These are phyloP conservation scores for Acrobasis repandana DNA, from an alignment of 2,888 invertebrate species.

Conservation along the genomic window DNA sequence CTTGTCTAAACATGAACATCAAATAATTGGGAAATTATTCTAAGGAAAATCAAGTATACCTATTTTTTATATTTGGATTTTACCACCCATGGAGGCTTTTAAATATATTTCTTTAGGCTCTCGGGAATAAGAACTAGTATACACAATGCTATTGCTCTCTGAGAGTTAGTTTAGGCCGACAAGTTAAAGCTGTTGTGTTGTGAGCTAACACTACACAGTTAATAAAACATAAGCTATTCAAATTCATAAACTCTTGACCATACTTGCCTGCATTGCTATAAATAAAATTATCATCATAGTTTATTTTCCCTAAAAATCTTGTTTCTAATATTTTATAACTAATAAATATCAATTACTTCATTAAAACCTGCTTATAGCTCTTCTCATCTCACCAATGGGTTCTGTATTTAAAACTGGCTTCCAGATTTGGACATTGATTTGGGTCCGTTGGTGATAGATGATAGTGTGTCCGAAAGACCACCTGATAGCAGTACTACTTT, in stretches of 20 bases:
- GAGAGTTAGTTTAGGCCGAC: too few species aligned
- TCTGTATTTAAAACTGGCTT: slow-evolving; percentile 47
- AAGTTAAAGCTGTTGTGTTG: too few species aligned
- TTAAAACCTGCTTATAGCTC: background rate
- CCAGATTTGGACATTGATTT: slow-evolving; percentile 78
- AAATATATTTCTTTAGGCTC: too few species aligned
- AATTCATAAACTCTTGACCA: background rate
- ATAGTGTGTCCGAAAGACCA: slow-evolving; percentile 53
- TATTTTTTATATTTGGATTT: too few species aligned
- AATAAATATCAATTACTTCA: background rate
- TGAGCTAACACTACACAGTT: too few species aligned
- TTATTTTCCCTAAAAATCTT: background rate
- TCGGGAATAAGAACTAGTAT: too few species aligned
- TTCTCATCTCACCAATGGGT: background rate
- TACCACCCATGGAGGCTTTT: too few species aligned
- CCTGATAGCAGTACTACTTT: slow-evolving; percentile 62
- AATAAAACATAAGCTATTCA: background rate
- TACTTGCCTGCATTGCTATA: background rate
- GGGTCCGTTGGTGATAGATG: slow-evolving; percentile 66
- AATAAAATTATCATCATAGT: background rate
- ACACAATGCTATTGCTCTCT: too few species aligned
- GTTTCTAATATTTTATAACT: background rate
- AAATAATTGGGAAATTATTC: too few species aligned
- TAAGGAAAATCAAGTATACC: too few species aligned
- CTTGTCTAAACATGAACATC: too few species aligned